Base-by-base conservation (phyloP, 2,888 invertebrate species). In the Luffia ferchaultella region DNA sequence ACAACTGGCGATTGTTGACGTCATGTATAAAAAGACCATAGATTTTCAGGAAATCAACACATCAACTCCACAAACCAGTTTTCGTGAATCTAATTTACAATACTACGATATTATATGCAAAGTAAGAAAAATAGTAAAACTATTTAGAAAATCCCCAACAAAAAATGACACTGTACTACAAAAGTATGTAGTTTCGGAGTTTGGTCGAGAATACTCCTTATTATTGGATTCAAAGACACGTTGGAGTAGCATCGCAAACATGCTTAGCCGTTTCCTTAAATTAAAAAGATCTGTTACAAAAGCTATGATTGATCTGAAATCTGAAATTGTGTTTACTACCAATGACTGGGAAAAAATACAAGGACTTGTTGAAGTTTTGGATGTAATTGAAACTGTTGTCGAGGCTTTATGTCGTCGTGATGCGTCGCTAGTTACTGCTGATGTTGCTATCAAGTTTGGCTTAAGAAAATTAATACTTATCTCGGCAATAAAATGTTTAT, bases 121-220 rank as follows among this genome's bases (percentile, higher is more conserved):
- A 18, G 46, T 46, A 1, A 46, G 16, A 20, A 18, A 16, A 15
- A 20, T 46, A 7, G 20, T 46, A 9, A 46, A 20, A 46, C n/a
- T 46, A 2, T 46, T 46, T 18, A 18, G 20, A 18, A 46, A 20
- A 46, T 46, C 46, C 9, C 46, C 46, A 7, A 46, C 46, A 18
- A 40, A 40, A 40, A 40, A 40, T 40, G 40, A 40, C 40, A 12
- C 7, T 9, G 12, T 40, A 40, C 40, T 40, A 40, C 40, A 40
- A 40, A 40, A 40, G n/a, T n/a, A n/a, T n/a, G n/a, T n/a, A n/a
- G n/a, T n/a, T n/a, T n/a, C n/a, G n/a, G n/a, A n/a, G n/a, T n/a
- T n/a, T n/a, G n/a, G n/a, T n/a, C n/a, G n/a, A n/a, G n/a, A n/a
- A n/a, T n/a, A n/a, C n/a, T n/a, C n/a, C n/a, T n/a, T n/a, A n/a